Conservation (phyloP, 64 coral and sea anemone species). For the Porites lutea region DNA sequence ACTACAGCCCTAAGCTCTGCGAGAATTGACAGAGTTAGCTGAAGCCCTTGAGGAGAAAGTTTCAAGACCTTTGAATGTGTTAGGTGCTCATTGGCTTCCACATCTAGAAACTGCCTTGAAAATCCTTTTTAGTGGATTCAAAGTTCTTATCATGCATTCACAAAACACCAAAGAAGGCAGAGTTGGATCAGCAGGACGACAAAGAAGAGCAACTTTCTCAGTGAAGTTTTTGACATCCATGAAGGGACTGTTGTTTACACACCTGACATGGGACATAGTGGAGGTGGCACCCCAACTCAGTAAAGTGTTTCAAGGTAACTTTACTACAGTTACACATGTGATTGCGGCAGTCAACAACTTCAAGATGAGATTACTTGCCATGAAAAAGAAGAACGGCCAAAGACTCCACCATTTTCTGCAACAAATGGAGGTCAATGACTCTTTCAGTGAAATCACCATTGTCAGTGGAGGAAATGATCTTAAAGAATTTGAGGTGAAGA, state of each 20-base stretch:
- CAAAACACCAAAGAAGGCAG: constrained; percentile 6
- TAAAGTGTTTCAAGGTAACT: constrained; percentile 45
- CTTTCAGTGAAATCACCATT: constrained; percentile 27
- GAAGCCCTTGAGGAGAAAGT: constrained; percentile 33
- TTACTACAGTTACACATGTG: constrained; percentile 5
- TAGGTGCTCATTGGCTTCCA: constrained; percentile 65
- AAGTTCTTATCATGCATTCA: background rate
- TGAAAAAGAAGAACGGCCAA: constrained; percentile 11
- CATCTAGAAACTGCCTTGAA: constrained; percentile 45
- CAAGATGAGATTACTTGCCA: background rate
- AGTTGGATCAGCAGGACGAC: constrained; percentile 15
- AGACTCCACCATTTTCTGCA: constrained; percentile 16
- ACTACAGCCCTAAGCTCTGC: constrained; percentile 62
- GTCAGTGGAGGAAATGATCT: background rate
- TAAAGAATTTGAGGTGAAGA: constrained; percentile 8
- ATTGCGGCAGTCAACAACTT: constrained; percentile 21
- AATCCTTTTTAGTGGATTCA: constrained; percentile 6
- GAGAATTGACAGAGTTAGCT: constrained; percentile 55
- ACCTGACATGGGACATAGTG: constrained; percentile 24
- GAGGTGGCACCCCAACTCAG: background rate
- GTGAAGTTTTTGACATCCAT: constrained; percentile 17
- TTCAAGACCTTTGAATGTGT: constrained; percentile 44
- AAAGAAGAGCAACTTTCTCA: constrained; percentile 8
- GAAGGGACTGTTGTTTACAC: constrained; percentile 22
- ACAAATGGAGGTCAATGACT: background rate